phyloP scores from a whole-genome alignment of 1,140 invertebrate species.

The Coelopa frigida region DNA sequence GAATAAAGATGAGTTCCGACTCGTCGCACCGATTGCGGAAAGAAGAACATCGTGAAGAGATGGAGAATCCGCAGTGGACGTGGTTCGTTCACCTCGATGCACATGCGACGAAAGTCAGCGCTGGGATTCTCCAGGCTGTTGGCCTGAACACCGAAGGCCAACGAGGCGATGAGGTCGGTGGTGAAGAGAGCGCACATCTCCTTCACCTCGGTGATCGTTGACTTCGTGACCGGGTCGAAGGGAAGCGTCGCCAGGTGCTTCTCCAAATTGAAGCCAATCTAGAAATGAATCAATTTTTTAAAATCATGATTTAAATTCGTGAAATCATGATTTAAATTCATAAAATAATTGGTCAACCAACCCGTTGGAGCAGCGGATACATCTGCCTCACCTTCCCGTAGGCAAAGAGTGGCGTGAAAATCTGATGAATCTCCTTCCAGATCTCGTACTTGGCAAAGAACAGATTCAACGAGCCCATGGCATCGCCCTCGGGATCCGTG shows the following conservation, averaged over 20 bases:
- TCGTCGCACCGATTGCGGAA: slow-evolving; percentile 27
- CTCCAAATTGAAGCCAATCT: slow-evolving; percentile 28
- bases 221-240: background rate
- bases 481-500: slow-evolving; percentile 23
- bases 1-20: slow-evolving; percentile 33
- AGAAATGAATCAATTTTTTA: background rate
- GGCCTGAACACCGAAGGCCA: slow-evolving; percentile 53
- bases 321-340: background rate
- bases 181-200: slow-evolving; percentile 31
- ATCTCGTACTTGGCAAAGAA: slow-evolving; percentile 31
- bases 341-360: background rate
- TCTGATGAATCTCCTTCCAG: slow-evolving; percentile 34
- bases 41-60: slow-evolving; percentile 39
- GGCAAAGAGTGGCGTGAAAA: slow-evolving; percentile 31
- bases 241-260: slow-evolving; percentile 19
- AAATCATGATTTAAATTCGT: background rate
- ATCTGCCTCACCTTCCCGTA: slow-evolving; percentile 29
- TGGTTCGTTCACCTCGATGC: slow-evolving; percentile 45
- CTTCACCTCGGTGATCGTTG: slow-evolving; percentile 25
- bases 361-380: slow-evolving; percentile 25
- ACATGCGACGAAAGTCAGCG: slow-evolving; percentile 44
- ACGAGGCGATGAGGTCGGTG: slow-evolving; percentile 55
- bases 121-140: slow-evolving; percentile 47
- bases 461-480: slow-evolving; percentile 31
- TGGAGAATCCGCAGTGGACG: slow-evolving; percentile 28